Evolutionary conservation across 2,888 invertebrate genomes (phyloP), one percentile per base, ranked within the genome.

Genomic region (Camponotus fellah): DNA sequence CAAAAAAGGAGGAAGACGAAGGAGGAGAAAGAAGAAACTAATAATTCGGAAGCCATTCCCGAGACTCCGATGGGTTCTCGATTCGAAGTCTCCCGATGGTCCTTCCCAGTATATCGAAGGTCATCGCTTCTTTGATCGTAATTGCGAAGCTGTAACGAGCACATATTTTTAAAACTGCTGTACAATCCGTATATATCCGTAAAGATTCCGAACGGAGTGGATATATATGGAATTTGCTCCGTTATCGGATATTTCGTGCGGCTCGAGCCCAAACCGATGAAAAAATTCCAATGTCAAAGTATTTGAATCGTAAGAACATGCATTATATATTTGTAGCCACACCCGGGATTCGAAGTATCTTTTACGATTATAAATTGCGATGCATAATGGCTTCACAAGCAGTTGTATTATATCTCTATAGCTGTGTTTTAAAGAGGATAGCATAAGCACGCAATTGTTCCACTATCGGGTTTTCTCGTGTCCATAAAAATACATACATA

Each of bases 41-140:
- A 88, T 86, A 82, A 82, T 71, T 86, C 66, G 75, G 58, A 69
- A 65, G 60, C 56, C 62, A 68, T 77, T 82, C 53, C 46, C 43
- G 68, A 56, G 40, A 46, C 17, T 76, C 62, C 58, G 53, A 80
- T 74, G 62, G 69, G 58, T 82, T 83, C 60, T 65, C 68, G 53
- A 76, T 72, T 83, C 72, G 62, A 58, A 74, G 40, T 53, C 72
- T 26, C 64, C 58, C 65, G 58, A 81, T 62, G 65, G 56, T 64
- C 40, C 26, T 26, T 26, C 32, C n/a, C 40, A n/a, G 53, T 76
- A 82, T 74, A 64, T 81, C 64, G 14, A n/a, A 6, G 53, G 21
- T 81, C 14, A 40, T 75, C 53, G 75, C 10, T 64, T 65, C 53
- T 75, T 81, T 26, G 49, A n/a, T 21, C 37, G n/a, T 64, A 74